phyloP scores from a whole-genome alignment of 2,113 vertebrate species.

The Naja naja region DNA sequence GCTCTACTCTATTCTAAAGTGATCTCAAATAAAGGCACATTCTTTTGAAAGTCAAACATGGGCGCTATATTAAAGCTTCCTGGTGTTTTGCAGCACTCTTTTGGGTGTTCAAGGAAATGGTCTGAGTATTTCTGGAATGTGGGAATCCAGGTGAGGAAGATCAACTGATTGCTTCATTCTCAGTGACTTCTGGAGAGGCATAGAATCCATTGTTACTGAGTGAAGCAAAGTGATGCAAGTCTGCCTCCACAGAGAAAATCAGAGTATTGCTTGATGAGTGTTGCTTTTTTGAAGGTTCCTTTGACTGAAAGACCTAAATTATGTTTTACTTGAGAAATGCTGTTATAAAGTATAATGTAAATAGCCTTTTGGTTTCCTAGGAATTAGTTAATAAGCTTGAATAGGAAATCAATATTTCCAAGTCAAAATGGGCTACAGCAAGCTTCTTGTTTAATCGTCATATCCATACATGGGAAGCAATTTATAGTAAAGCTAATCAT shows the following conservation, averaged over 20 bases:
- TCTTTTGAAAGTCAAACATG: neutral
- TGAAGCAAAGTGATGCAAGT: neutral
- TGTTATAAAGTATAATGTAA: conserved; percentile 23
- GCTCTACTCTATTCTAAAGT: neutral
- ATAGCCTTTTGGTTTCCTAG: conserved; percentile 13
- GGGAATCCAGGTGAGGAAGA: neutral
- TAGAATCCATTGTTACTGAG: neutral
- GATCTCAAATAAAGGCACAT: neutral
- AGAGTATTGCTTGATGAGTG: neutral
- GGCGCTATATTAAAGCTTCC: neutral
- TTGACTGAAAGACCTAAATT: conserved; percentile 18
- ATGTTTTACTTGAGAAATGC: neutral
- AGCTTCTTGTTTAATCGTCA: conserved; percentile 18
- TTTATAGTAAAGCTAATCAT: conserved; percentile 6
- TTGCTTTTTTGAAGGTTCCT: neutral
- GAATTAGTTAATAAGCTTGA: conserved; percentile 7
- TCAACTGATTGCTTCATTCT: neutral
- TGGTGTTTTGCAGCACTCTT: neutral
- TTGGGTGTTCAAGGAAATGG: neutral
- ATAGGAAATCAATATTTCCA: neutral
- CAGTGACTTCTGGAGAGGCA: neutral
- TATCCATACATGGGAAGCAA: neutral
- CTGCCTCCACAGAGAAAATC: neutral
- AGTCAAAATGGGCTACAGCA: conserved; percentile 10
- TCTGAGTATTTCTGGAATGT: neutral